A percentile compares a stretch with the other conserved stretches of the same genome.
These are phyloP conservation scores for Eledone cirrhosa DNA, from an alignment of 2,888 invertebrate genomes.

Conservation along the genomic window DNA sequence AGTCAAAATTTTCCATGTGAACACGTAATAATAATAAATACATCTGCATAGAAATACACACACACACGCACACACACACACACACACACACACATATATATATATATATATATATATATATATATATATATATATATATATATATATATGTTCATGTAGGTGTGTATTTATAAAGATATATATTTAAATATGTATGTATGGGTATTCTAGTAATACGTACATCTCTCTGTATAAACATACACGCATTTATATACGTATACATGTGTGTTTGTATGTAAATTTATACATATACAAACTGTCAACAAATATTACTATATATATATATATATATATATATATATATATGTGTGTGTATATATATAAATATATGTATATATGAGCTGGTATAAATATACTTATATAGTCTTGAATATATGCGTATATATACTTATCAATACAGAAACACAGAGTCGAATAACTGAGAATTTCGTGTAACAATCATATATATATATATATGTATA, in stretches of 20 bases:
- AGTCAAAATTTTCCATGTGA: too few species aligned
- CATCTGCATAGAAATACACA: not conserved
- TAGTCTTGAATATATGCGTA: too few species aligned
- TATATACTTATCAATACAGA: too few species aligned
- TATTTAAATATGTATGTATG: not conserved
- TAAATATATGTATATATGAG: not conserved
- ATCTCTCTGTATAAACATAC: not conserved
- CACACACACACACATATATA: not conserved
- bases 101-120: not conserved
- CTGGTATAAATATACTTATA: not conserved
- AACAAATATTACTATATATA: not conserved
- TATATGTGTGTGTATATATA: conserved; percentile 6
- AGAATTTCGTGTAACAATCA: too few species aligned
- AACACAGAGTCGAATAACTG: too few species aligned
- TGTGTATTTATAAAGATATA: not conserved
- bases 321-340: not conserved
- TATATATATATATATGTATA: too few species aligned
- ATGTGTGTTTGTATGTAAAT: too few species aligned
- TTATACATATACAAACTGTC: too few species aligned
- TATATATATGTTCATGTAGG: not conserved
- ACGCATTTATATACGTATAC: not conserved
- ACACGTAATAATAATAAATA: too few species aligned
- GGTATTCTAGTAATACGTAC: too few species aligned
- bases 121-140: not conserved
- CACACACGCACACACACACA: not conserved